Evolutionary conservation across 2,797 vertebrate genomes (phyloP), one percentile per base, ranked within the genome.

Genomic region (Anabas testudineus): DNA sequence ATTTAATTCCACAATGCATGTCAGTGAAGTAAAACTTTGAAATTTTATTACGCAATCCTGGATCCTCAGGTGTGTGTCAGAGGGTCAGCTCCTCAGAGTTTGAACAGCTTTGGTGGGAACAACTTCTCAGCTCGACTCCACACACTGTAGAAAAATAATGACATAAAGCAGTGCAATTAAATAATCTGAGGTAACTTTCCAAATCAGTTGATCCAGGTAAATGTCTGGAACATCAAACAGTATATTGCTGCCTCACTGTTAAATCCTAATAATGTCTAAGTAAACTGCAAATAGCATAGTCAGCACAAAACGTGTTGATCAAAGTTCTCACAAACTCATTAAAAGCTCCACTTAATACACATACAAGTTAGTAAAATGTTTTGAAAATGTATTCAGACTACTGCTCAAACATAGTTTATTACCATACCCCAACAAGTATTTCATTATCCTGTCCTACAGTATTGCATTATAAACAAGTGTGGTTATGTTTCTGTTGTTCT

Each of bases 71-170:
- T 28, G 3, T 28, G 26, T 28, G 3, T 28, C 28, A 4, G 26
- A 26, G 26, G 30, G 30, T 10, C 30, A 32, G 7, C 32, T 32
- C 30, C 32, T 32, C 5, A 28, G 30, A 32, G 30, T 6, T 30
- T 30, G 7, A 7, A 30, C 6, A 7, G 28, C 28, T 30, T 28
- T 34, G 34, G 34, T 34, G 34, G 34, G 28, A 30, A 34, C 10
- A n/a, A n/a, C n/a, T n/a, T n/a, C 30, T 32, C n/a, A n/a, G n/a
- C n/a, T 54, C 63, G 2, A 55, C 26, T 73, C 18, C 77, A 5
- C 9, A 46, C 3, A 16, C 19, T 55, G 3, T n/a, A 47, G 9
- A 54, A 52, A 49, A 60, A 61, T 18, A 61, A 28, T 18, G 0
- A 45, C 48, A 62, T 62, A 14, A 39, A 60, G 65, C 10, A 56